Evolutionary conservation across 2,888 invertebrate species (phyloP).

Genomic region (Pecten maximus): DNA sequence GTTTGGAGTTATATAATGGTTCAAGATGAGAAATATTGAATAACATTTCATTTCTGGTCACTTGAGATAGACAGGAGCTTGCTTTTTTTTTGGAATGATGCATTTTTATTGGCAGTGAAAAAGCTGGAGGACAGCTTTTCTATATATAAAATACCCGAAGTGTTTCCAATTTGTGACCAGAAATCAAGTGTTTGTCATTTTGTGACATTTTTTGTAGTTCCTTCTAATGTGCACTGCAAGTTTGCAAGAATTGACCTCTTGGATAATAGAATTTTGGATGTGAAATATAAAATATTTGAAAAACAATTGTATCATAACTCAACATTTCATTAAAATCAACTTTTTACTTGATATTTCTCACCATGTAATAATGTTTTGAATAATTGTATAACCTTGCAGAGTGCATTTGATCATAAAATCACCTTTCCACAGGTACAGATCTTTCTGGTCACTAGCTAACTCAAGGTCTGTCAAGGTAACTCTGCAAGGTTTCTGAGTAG

Average conservation of each 20-base stretch:
- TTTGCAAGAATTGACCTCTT: constrained; percentile 35
- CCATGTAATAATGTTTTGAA: constrained; percentile 13
- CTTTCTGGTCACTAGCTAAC: not conserved
- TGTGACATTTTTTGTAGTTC: constrained; percentile 18
- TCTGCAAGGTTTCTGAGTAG: constrained; percentile 33
- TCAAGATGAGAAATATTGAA: not conserved
- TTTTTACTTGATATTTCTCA: constrained; percentile 11
- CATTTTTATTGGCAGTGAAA: not conserved
- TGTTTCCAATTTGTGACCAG: not conserved
- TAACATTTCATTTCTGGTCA: constrained; percentile 7
- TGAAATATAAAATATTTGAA: constrained; percentile 19
- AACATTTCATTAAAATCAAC: constrained; percentile 4
- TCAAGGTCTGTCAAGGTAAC: constrained; percentile 30
- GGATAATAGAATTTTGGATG: constrained; percentile 26
- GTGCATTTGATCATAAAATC: constrained; percentile 29
- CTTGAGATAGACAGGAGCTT: not conserved
- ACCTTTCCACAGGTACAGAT: constrained; percentile 35
- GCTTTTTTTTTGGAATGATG: not conserved
- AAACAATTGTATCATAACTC: not conserved
- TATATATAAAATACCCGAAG: not conserved
- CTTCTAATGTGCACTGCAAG: constrained; percentile 23
- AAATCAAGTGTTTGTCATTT: constrained; percentile 22
- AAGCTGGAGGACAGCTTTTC: not conserved
- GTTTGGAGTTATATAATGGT: not conserved
- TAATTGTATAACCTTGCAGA: constrained; percentile 29